Base-by-base conservation (phyloP, 2,113 vertebrate species). In the Pseudorasbora parva region DNA sequence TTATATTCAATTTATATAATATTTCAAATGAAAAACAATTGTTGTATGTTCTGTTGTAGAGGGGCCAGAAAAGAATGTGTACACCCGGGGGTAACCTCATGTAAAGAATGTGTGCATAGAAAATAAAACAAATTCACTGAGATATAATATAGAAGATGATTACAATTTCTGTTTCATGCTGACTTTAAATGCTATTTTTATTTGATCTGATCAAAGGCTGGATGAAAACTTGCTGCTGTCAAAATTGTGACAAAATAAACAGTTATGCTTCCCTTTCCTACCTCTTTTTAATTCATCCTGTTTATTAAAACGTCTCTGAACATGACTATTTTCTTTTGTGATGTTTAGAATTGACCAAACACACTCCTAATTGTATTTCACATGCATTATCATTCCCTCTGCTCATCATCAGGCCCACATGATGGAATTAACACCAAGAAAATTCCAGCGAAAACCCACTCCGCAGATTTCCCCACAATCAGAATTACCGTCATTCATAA, bases 311-410 rank as follows among this genome's bases (percentile, higher is more conserved):
- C 23, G 8, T 25, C 19, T 23, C 11, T 21, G 1, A 72, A 72
- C 41, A 47, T 72, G 41, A 45, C 47, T 72, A 72, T 72, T 23
- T 72, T 47, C 3, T 47, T 41, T 25, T 45, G 37, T 21, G 6
- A 71, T 71, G 37, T 1, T 71, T 45, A 45, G 41, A 71, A 72
- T 72, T 72, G 1, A 47, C 41, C 81, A 60, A 54, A 84, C 64
- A 64, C 72, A 78, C 74, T 57, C 57, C 8, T n/a, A 82, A 72
- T 21, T 78, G 73, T 21, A 68, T 77, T 78, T 54, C 74, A 54
- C 51, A 68, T 19, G 64, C 23, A 37, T 59, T 71, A 21, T 69
- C 64, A 68, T 56, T 51, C 30, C 17, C 73, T 56, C 17, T 21
- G 47, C 73, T 51, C 47, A 51, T 76, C 25, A 33, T 7, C 14